phyloP scores from a whole-genome alignment of 1,140 invertebrate genomes.

The Drosophila malerkotliana region DNA sequence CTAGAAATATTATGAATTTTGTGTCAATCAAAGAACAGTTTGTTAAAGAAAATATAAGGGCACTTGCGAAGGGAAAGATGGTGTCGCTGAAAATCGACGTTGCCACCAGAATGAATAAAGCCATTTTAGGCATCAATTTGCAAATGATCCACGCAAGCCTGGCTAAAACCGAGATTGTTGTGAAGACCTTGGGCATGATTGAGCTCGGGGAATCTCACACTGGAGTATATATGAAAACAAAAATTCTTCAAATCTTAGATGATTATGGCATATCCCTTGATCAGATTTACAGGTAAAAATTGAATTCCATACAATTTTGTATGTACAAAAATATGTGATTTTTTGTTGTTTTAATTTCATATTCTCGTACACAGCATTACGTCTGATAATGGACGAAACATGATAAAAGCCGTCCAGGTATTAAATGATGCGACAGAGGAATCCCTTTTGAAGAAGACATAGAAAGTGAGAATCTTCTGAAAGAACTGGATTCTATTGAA shows the following conservation, averaged over 20 bases:
- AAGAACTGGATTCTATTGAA: too few relatives aligned
- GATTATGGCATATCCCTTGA: not conserved
- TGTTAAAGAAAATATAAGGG: too few relatives aligned
- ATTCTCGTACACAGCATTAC: conserved; percentile 19
- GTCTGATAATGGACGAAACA: conserved; percentile 6
- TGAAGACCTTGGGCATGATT: not conserved
- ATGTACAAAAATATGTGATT: not conserved
- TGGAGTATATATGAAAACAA: too few relatives aligned
- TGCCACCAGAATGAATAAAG: not conserved
- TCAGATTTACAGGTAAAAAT: conserved; percentile 32
- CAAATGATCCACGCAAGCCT: not conserved
- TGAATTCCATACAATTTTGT: conserved; percentile 4
- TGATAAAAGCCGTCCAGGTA: conserved; percentile 27
- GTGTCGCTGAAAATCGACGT: too few relatives aligned
- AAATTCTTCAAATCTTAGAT: too few relatives aligned
- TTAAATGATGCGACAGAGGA: conserved; percentile 28
- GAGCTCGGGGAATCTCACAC: not conserved
- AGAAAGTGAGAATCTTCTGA: conserved; percentile 25
- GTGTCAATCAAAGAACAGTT: too few relatives aligned
- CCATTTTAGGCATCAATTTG: not conserved
- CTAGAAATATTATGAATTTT: too few relatives aligned
- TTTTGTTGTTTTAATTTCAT: conserved; percentile 18
- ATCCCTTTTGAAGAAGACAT: conserved; percentile 8
- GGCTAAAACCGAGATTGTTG: not conserved
- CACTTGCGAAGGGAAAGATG: too few relatives aligned